These are phyloP conservation scores for Oryzias dopingdopingensis DNA, from an alignment of 2,797 vertebrate species.

Conservation along the genomic window DNA sequence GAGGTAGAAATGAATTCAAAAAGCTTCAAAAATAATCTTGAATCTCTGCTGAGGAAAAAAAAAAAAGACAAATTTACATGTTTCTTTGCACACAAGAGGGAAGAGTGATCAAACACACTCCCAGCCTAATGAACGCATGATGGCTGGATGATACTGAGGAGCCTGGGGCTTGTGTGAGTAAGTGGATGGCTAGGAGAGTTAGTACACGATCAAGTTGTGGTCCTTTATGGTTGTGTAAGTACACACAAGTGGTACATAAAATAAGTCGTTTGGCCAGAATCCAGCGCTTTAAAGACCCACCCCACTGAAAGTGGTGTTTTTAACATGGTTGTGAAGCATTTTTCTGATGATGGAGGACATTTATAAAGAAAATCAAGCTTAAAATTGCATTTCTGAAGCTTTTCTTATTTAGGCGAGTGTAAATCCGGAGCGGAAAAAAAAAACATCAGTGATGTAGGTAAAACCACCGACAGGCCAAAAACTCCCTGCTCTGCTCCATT, in stretches of 20 bases:
- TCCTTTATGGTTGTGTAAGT: constrained; percentile 8
- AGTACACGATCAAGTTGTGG: constrained; percentile 18
- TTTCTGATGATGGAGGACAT: no score
- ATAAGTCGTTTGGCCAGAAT: constrained; percentile 49
- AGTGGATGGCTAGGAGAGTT: constrained; percentile 18
- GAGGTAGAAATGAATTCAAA: constrained; percentile 34
- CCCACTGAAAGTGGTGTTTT: no score
- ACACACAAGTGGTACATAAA: constrained; percentile 28
- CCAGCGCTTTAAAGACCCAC: constrained; percentile 13
- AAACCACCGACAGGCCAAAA: no score
- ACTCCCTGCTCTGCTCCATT: no score
- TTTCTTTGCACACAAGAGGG: constrained; percentile 39
- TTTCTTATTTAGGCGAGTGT: no score
- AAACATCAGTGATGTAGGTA: no score
- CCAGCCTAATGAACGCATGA: constrained; percentile 39
- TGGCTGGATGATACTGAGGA: constrained; percentile 25
- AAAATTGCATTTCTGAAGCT: no score
- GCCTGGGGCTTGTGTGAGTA: constrained; percentile 35
- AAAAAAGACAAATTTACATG: constrained; percentile 15
- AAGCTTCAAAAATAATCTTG: constrained; percentile 29
- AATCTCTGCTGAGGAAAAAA: constrained; percentile 3
- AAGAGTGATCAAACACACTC: constrained; percentile 39
- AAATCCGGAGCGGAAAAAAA: no score
- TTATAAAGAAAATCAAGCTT: no score
- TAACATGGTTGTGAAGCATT: no score